phyloP scores from a whole-genome alignment of 2,888 invertebrate species.

The Ectemnius cavifrons region DNA sequence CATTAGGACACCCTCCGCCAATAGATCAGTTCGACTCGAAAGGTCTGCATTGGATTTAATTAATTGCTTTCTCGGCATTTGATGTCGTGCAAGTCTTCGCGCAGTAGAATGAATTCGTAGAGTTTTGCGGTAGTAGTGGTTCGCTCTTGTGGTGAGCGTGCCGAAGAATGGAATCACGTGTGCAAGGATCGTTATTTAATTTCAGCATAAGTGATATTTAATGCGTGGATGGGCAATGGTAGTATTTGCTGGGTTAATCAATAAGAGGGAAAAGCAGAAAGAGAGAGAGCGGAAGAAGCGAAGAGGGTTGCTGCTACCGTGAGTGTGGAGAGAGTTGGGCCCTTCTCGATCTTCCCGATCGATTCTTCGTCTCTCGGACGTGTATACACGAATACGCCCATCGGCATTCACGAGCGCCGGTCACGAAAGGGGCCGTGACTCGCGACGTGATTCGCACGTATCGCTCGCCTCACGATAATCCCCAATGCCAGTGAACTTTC shows the following conservation, averaged over 20 bases:
- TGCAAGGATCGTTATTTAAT: slow-evolving; percentile 40
- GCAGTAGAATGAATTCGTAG: background rate
- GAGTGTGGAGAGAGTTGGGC: slow-evolving; percentile 28
- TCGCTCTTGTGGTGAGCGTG: background rate
- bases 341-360: slow-evolving; percentile 62
- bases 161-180: background rate
- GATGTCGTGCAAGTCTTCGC: background rate
- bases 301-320: slow-evolving; percentile 43
- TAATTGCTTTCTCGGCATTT: background rate
- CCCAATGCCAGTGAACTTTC: slow-evolving; percentile 71
- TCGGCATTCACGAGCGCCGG: slow-evolving; percentile 72
- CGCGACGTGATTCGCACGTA: slow-evolving; percentile 72
- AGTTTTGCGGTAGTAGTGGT: background rate
- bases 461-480: slow-evolving; percentile 66
- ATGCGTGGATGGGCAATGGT: slow-evolving; percentile 18
- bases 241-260: slow-evolving; percentile 45
- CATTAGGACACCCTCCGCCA: no score
- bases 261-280: slow-evolving; percentile 55
- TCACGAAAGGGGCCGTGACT: slow-evolving; percentile 70
- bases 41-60: no score
- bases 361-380: slow-evolving; percentile 51
- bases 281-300: slow-evolving; percentile 22
- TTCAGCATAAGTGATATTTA: slow-evolving; percentile 37
- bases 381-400: slow-evolving; percentile 70
- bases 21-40: no score